These are phyloP conservation scores for Synchiropus splendidus DNA, from an alignment of 2,113 vertebrate genomes.

Conservation along the genomic window DNA sequence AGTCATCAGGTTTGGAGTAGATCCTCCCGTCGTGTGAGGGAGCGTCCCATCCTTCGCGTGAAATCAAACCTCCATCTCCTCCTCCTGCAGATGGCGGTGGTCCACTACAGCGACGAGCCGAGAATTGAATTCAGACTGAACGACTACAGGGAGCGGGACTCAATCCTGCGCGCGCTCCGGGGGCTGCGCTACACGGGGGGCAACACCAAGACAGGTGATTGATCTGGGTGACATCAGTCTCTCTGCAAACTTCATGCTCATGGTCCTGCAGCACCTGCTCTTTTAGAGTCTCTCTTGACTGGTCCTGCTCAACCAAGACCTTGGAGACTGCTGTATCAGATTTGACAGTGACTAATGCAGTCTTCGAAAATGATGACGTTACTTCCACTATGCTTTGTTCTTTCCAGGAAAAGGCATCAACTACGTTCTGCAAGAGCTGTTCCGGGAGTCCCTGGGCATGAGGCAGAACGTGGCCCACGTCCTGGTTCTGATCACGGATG, in stretches of 20 bases:
- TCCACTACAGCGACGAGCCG: slow-evolving; percentile 79
- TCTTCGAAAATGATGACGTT: too few species aligned
- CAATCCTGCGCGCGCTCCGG: slow-evolving; percentile 65
- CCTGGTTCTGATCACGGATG: slow-evolving; percentile 79
- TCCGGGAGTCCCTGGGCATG: slow-evolving; percentile 78
- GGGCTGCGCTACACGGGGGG: slow-evolving; percentile 72
- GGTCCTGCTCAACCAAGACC: too few species aligned
- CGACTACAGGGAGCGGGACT: slow-evolving; percentile 70
- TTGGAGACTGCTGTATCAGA: too few species aligned
- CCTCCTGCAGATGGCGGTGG: slow-evolving; percentile 73
- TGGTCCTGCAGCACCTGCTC: too few species aligned
- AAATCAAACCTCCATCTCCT: too few species aligned
- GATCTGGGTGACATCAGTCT: neutral
- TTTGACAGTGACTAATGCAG: too few species aligned
- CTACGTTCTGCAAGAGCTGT: slow-evolving; percentile 74
- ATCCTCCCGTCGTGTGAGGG: too few species aligned
- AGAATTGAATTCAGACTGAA: slow-evolving; percentile 72
- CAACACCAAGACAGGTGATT: slow-evolving; percentile 79
- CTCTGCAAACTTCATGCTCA: too few species aligned
- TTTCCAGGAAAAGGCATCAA: slow-evolving; percentile 72
- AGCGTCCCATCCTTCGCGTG: too few species aligned
- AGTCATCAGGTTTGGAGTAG: too few species aligned
- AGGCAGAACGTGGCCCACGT: slow-evolving; percentile 66
- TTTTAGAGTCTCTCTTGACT: neutral
- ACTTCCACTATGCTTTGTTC: neutral